Percentiles rank a stretch among this genome's conserved stretches.
phyloP scores from a whole-genome alignment of 2,113 vertebrate species.

The Meleagris gallopavo region DNA sequence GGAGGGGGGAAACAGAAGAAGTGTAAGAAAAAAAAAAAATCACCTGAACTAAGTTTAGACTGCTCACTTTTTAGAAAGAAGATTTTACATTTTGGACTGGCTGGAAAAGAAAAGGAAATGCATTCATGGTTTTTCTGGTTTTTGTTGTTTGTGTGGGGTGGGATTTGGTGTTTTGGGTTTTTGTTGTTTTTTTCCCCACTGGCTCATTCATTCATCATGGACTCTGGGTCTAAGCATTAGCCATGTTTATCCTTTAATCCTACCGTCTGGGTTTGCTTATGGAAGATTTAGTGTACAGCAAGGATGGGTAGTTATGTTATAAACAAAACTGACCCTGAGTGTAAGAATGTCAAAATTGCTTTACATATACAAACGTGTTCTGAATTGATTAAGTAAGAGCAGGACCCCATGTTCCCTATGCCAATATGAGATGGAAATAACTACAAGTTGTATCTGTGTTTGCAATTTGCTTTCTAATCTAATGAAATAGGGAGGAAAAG shows the following conservation, averaged over 20 bases:
- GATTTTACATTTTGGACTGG: background rate
- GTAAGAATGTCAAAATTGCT: constrained; percentile 2
- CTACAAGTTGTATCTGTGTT: background rate
- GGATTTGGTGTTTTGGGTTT: too few species aligned
- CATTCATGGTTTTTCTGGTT: background rate
- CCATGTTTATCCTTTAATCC: constrained; percentile 71
- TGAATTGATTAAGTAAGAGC: background rate
- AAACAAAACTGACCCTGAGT: constrained; percentile 34
- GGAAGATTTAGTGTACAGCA: constrained; percentile 51
- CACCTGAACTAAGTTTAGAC: background rate
- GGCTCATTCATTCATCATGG: background rate
- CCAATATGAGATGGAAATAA: background rate
- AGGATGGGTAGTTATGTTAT: background rate
- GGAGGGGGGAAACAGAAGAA: rapidly evolving
- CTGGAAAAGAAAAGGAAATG: background rate
- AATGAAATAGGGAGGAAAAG: background rate
- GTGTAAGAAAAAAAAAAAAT: background rate
- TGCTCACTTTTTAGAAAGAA: background rate
- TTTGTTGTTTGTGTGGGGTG: background rate
- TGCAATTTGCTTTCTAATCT: background rate
- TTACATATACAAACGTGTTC: background rate
- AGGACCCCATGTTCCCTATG: background rate
- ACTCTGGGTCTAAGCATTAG: constrained; percentile 29
- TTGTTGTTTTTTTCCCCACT: background rate
- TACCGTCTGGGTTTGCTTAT: constrained; percentile 38